Conservation (phyloP, 2,888 invertebrate genomes). For the Ceriagrion tenellum region DNA sequence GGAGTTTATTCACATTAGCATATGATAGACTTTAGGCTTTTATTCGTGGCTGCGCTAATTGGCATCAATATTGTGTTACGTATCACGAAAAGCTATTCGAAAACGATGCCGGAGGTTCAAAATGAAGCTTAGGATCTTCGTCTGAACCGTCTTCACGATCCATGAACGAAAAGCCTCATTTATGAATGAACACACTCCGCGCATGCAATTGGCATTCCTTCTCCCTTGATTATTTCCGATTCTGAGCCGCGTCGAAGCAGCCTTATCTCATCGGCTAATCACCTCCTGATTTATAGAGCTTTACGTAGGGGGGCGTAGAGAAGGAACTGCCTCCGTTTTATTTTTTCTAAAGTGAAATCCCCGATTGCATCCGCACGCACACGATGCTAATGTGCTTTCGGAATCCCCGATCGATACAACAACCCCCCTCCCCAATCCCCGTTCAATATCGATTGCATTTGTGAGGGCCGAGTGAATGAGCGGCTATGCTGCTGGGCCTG, state of each 20-base stretch:
- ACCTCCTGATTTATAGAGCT: constrained; percentile 56
- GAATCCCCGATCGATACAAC: constrained; percentile 48
- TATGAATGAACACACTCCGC: background rate
- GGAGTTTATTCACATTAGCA: too few species aligned
- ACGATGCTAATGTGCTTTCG: constrained; percentile 53
- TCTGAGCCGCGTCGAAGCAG: background rate
- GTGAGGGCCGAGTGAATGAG: constrained; percentile 24
- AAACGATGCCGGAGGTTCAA: too few species aligned
- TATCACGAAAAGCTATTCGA: too few species aligned
- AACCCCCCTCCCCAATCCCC: background rate
- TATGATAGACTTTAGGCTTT: too few species aligned
- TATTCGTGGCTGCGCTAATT: too few species aligned
- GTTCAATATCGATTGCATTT: constrained; percentile 60
- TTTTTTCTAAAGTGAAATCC: constrained; percentile 56
- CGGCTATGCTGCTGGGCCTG: background rate
- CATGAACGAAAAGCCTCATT: background rate
- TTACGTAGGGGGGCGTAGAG: background rate
- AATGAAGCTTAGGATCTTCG: too few species aligned
- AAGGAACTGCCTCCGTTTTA: constrained; percentile 22
- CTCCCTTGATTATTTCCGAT: background rate
- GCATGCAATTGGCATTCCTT: background rate
- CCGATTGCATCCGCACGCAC: constrained; percentile 63
- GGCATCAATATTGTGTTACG: too few species aligned
- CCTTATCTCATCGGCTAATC: background rate
- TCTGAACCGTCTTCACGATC: too few species aligned